Conservation (phyloP, 2,113 vertebrate genomes). For the Climacteris rufus region DNA sequence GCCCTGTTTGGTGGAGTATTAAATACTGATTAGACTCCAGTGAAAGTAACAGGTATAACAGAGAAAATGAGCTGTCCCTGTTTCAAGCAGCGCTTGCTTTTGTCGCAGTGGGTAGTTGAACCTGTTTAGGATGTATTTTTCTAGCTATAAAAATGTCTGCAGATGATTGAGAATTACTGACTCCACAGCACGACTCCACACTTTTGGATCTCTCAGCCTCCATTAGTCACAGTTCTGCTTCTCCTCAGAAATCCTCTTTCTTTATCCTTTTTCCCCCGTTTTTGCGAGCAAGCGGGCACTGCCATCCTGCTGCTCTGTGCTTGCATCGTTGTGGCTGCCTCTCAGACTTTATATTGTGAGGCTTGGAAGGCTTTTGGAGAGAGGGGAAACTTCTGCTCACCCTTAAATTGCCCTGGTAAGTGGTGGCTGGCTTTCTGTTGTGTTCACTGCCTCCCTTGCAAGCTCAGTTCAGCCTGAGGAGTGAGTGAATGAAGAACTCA, state of each 20-base stretch:
- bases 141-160: background rate
- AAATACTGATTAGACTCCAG: background rate
- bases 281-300: background rate
- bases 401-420: background rate
- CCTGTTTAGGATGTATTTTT: background rate
- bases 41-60: background rate
- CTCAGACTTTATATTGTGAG: background rate
- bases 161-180: background rate
- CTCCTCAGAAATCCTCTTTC: background rate
- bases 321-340: background rate
- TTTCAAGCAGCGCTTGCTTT: background rate
- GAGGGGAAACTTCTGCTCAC: background rate
- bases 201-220: background rate
- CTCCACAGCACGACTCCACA: background rate
- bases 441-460: background rate
- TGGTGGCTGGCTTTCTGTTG: background rate
- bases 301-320: fast-evolving
- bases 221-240: background rate
- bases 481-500: background rate
- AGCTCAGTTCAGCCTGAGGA: background rate
- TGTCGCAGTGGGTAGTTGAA: background rate
- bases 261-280: background rate
- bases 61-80: background rate
- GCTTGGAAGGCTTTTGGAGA: background rate
- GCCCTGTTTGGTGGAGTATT: background rate